Evolutionary conservation across 2,113 vertebrate species (phyloP), one percentile per base, ranked within the genome.

Genomic region (Pollimyrus isidori): DNA sequence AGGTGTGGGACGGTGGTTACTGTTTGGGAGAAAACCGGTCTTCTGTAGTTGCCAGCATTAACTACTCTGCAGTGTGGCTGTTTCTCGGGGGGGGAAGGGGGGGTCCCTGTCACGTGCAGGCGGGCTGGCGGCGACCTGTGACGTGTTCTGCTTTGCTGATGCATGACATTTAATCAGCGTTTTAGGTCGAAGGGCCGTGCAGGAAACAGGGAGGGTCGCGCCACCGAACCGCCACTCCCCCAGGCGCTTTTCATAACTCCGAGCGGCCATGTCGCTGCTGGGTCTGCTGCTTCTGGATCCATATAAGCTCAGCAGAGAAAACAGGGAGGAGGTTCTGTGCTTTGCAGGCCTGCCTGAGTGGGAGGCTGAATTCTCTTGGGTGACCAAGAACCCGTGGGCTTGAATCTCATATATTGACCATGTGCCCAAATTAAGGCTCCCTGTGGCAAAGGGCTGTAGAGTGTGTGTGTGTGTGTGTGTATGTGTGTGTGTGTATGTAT

Each of bases 381-480:
- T 69, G 62, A 30, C n/a, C 1, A 69, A 26, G 26, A 26, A 65
- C 10, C 62, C 62, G 19, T 13, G 19, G 10, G 17, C 2, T 39
- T 80, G 17, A 3, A 65, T 46, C 90, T 91, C 83, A 87, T 39
- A 7, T 88, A 90, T 87, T 15, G 45, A 86, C 46, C 13, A 23
- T 85, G 42, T 23, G 73, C 73, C 73, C 35, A 76, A 76, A 76
- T 39, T 4, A 39, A 76, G 69, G 21, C 10, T 85, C 42, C 19
- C 23, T 49, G 83, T 76, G 26, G 26, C 17, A 76, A 39, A 76
- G 15, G 19, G 21, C 46, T 85, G 23, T 49, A 9, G 17, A 7
- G 35, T 15, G 50, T 15, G 50, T 52, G 73, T 10, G 23, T 84
- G 23, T 84, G 88, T 83, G 84, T 56, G 85, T 50, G 62, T 52